phyloP scores from a whole-genome alignment of 1,140 invertebrate genomes.

The Saccostrea echinata region DNA sequence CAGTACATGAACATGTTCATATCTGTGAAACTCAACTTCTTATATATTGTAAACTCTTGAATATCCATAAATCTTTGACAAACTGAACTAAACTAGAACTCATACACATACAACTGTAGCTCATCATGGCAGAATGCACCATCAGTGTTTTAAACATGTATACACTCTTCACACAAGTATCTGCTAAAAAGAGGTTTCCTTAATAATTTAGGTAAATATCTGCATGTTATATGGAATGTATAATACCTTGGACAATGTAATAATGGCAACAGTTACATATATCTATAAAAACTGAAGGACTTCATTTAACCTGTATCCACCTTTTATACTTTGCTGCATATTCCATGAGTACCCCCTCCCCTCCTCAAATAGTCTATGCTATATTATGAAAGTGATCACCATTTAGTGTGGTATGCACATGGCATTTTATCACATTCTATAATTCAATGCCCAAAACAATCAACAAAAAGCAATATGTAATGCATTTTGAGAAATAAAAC shows the following conservation, averaged over 20 bases:
- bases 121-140: background rate
- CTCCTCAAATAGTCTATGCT: background rate
- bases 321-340: background rate
- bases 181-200: background rate
- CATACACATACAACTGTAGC: too few species aligned
- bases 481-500: background rate
- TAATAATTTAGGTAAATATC: background rate
- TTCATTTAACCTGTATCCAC: too few species aligned
- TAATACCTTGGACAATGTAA: background rate
- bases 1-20: too few species aligned
- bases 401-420: background rate
- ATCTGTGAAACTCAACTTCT: too few species aligned
- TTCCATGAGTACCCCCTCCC: background rate
- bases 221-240: constrained; percentile 2
- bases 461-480: background rate
- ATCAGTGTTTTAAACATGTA: background rate
- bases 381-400: background rate
- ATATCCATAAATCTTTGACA: background rate
- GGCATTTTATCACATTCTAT: constrained; percentile 10
- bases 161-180: background rate
- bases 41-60: background rate
- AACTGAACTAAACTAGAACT: background rate
- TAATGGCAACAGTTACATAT: background rate
- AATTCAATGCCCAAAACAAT: constrained; percentile 18
- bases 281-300: too few species aligned